Evolutionary conservation across 2,888 invertebrate species (phyloP).

Genomic region (Nowickia ferox): DNA sequence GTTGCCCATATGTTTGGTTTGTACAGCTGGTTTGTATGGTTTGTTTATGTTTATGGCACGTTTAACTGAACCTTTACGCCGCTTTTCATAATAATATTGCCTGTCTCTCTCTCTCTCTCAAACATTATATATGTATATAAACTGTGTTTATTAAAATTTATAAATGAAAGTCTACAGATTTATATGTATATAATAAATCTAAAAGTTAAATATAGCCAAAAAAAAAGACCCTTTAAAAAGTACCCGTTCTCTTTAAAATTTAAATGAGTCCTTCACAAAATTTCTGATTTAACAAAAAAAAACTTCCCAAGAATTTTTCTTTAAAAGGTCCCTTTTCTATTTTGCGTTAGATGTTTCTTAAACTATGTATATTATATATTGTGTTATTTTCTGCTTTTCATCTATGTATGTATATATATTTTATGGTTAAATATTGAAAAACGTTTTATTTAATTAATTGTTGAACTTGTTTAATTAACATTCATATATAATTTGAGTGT

Average conservation of each 20-base stretch:
- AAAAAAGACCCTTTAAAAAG: conserved; percentile 16
- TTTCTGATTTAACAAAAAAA: neutral
- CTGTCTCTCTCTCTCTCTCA: neutral
- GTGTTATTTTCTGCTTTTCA: neutral
- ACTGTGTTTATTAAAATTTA: neutral
- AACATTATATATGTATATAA: neutral
- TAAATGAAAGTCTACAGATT: conserved; percentile 18
- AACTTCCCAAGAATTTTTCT: neutral
- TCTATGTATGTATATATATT: neutral
- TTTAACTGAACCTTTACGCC: no score
- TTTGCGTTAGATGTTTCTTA: conserved; percentile 34
- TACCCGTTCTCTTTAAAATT: neutral
- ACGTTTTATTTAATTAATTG: neutral
- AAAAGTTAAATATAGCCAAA: neutral
- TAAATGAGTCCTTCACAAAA: neutral
- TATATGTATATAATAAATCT: conserved; percentile 32
- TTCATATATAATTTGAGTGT: neutral
- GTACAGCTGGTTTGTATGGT: no score
- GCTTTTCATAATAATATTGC: no score
- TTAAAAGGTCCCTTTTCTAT: conserved; percentile 5
- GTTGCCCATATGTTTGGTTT: no score
- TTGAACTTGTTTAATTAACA: neutral
- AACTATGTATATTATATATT: conserved; percentile 35
- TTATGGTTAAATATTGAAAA: conserved; percentile 18
- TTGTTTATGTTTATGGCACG: no score